Percentiles rank a stretch among this genome's conserved stretches.
phyloP scores from a whole-genome alignment of 2,797 vertebrate genomes.

The Muscicapa comitata region DNA sequence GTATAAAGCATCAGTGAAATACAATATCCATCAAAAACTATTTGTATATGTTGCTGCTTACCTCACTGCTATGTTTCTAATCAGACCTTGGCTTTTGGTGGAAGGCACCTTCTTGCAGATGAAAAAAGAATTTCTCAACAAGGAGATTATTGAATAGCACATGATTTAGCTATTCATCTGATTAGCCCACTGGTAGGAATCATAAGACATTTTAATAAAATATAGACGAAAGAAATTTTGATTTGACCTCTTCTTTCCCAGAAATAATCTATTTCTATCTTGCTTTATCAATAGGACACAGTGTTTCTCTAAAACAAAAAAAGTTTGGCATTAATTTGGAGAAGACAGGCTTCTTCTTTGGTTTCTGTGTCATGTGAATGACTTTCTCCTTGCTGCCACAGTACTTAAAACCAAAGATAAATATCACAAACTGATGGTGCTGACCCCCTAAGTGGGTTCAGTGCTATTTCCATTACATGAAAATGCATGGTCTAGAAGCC shows the following conservation, averaged over 20 bases:
- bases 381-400: not conserved
- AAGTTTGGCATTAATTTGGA: not conserved
- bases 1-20: not conserved
- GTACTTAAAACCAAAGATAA: not conserved
- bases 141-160: slow-evolving; percentile 68
- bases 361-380: slow-evolving; percentile 25
- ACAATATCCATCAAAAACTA: not conserved
- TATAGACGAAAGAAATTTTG: not conserved
- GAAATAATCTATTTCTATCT: not conserved
- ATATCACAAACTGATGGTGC: not conserved
- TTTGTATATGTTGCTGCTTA: not conserved
- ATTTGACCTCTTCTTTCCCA: not conserved
- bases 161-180: slow-evolving; percentile 70
- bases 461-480: not conserved
- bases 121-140: slow-evolving; percentile 15
- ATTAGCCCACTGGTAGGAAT: slow-evolving; percentile 60
- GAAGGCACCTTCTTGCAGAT: not conserved
- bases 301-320: slow-evolving; percentile 18
- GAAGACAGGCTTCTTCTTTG: not conserved
- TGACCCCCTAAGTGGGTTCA: not conserved
- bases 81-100: not conserved
- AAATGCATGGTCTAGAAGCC: not conserved
- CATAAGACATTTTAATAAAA: slow-evolving; percentile 68
- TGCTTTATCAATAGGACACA: slow-evolving; percentile 15
- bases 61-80: not conserved